A percentile compares a stretch with the other conserved stretches of the same genome.
Conservation (phyloP, 2,113 vertebrate species). For the Chaenogobius annularis region DNA sequence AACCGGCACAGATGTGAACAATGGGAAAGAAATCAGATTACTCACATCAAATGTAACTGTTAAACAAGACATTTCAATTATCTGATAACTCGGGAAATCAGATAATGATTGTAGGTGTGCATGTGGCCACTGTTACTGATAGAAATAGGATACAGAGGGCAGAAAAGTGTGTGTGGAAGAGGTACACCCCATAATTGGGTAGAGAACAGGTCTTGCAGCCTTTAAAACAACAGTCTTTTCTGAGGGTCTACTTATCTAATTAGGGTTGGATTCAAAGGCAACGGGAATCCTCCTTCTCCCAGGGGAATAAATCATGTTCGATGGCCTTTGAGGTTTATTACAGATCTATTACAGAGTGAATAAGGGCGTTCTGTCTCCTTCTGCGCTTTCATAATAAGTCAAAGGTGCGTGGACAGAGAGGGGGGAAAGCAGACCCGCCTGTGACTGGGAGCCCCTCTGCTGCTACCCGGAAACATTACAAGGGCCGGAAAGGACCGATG, state of each 20-base stretch:
- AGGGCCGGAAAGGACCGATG: conserved; percentile 79
- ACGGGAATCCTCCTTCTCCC: background rate
- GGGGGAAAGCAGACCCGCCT: background rate
- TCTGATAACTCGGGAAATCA: too few species aligned
- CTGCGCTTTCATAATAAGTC: too few species aligned
- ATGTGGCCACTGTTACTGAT: too few species aligned
- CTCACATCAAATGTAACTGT: too few species aligned
- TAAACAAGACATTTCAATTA: too few species aligned
- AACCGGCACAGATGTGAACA: too few species aligned
- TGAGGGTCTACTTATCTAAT: background rate
- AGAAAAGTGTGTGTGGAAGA: background rate
- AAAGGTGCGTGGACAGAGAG: background rate
- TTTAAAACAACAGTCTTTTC: background rate
- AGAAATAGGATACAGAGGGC: background rate
- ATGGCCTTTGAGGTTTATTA: background rate
- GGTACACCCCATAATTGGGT: background rate
- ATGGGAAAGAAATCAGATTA: too few species aligned
- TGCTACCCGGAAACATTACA: conserved; percentile 77
- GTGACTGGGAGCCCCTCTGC: conserved; percentile 48
- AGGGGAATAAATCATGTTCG: background rate
- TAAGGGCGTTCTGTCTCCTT: background rate
- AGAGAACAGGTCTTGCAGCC: background rate
- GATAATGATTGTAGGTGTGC: too few species aligned
- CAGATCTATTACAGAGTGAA: background rate
- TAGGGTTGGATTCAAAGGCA: background rate